Evolutionary conservation across 2,888 invertebrate species (phyloP).

Genomic region (Oxystoma pomonae): DNA sequence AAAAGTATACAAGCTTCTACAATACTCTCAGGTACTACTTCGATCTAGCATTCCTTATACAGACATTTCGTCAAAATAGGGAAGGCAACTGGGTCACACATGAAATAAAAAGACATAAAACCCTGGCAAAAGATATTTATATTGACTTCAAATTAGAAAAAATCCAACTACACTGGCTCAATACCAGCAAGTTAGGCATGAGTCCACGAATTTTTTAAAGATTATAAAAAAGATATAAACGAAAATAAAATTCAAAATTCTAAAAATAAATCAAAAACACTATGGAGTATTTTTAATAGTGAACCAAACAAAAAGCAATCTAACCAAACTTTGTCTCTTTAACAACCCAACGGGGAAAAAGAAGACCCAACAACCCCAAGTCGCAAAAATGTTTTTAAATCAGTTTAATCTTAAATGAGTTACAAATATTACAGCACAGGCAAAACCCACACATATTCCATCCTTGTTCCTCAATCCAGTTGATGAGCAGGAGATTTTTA

Average conservation of each 20-base stretch:
- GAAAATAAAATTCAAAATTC: not conserved
- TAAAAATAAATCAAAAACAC: slow-evolving; percentile 1
- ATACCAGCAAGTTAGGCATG: not conserved
- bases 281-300: not conserved
- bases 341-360: not conserved
- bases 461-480: slow-evolving; percentile 1
- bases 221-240: not conserved
- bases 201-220: too few relatives aligned
- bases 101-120: not conserved
- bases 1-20: not conserved
- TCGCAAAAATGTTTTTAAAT: not conserved
- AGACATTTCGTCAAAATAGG: not conserved
- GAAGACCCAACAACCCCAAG: not conserved
- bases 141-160: not conserved
- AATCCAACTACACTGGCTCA: not conserved
- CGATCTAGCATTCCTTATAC: not conserved
- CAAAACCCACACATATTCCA: not conserved
- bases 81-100: not conserved
- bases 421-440: not conserved
- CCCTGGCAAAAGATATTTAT: not conserved
- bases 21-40: not conserved
- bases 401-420: not conserved
- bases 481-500: not conserved
- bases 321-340: not conserved
- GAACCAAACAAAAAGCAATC: slow-evolving; percentile 1